Base-by-base conservation (phyloP, 2,888 invertebrate genomes). In the Ormyrus thymus region DNA sequence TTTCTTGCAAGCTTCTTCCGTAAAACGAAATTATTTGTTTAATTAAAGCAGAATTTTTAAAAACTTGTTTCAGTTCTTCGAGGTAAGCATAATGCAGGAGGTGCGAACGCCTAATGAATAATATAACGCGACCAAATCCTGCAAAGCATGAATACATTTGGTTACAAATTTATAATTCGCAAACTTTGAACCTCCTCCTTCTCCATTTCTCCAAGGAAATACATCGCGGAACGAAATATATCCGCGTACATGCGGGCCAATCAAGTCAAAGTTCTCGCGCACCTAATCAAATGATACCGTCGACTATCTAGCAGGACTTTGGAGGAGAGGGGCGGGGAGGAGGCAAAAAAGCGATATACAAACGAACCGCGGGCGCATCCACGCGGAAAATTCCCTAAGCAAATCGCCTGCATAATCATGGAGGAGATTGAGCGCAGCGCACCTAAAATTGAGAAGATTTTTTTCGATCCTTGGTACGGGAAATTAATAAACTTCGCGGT, bases 141-240 rank as follows among this genome's bases (percentile, higher is more conserved):
- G 29, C 29, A 29, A 56, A 68, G 46, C 69, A 11, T 48, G 69
- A 58, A 70, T 70, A 58, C 69, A 70, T 70, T 70, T 70, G 69
- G 15, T 70, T 70, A 46, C 46, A 70, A 70, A 58, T 70, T 70
- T 51, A 65, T 65, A 65, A 65, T 65, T 70, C 69, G 29, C 69
- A 58, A 70, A 70, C 7, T 48, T 48, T 29, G 6, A 15, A 2
- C 51, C 9, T 6, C 13, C 15, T 13, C 15, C 61, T 0, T 45
- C 29, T 29, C 29, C 4, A 29, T 29, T 29, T 29, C 29, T 29
- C 29, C 29, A 29, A 29, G 29, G 6, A 56, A n/a, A 61, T 61
- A 45, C 61, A 9, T 8, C 45, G 43, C 13, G 10, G 11, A 29
- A 7, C 3, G 10, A 9, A 8, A 61, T 4, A 10, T 9, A 45